phyloP scores from a whole-genome alignment of 2,888 invertebrate species.

The Volucella bombylans region DNA sequence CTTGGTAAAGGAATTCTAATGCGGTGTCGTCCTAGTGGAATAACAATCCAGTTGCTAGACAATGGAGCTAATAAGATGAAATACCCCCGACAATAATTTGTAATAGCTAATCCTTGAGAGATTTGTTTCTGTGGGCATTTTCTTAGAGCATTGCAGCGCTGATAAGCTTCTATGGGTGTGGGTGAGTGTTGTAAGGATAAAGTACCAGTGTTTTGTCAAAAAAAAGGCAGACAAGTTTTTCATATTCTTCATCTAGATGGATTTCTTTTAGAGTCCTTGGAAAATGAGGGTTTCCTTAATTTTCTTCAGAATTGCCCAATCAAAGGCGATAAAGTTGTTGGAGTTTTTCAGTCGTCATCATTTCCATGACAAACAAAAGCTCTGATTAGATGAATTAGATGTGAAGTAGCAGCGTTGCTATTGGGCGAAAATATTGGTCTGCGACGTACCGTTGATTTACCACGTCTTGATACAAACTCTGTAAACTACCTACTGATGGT shows the following conservation, averaged over 20 bases:
- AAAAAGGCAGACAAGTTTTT: no score
- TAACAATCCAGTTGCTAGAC: slow-evolving; percentile 66
- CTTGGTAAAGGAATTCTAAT: slow-evolving; percentile 34
- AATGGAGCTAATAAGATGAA: slow-evolving; percentile 70
- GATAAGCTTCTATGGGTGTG: background rate
- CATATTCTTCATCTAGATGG: no score
- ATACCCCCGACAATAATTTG: slow-evolving; percentile 62
- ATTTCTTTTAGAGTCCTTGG: no score
- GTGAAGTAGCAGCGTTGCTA: background rate
- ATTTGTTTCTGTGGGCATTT: slow-evolving; percentile 60
- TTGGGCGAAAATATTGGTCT: background rate
- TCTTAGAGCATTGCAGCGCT: background rate
- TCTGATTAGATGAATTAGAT: background rate
- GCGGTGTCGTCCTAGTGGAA: background rate
- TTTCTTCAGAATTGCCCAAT: no score
- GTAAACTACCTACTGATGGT: no score
- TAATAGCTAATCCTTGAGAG: slow-evolving; percentile 65
- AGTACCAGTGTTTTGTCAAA: no score
- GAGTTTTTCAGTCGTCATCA: no score
- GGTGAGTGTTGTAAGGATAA: background rate
- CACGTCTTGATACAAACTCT: background rate
- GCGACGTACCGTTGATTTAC: background rate
- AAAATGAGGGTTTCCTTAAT: no score
- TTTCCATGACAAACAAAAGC: no score
- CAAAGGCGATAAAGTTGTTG: no score